Conservation (phyloP, 2,113 vertebrate genomes). For the Martes martes region DNA sequence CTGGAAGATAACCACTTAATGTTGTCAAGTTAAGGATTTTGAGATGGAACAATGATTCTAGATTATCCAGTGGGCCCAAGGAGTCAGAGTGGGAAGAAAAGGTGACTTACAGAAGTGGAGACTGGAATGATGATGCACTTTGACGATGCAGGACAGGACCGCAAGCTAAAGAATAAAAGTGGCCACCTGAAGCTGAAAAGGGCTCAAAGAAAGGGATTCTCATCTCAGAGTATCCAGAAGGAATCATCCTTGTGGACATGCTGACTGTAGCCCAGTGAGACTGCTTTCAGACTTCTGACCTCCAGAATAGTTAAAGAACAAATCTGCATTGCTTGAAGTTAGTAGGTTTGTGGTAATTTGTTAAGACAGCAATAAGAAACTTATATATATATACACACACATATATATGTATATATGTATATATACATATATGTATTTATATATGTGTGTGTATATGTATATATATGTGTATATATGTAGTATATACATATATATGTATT, state of each 20-base stretch:
- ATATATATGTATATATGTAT: too few species aligned
- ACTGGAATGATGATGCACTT: background rate
- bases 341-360: background rate
- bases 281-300: background rate
- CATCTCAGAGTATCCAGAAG: background rate
- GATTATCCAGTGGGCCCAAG: background rate
- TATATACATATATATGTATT: too few species aligned
- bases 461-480: too few species aligned
- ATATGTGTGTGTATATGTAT: background rate
- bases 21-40: background rate
- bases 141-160: background rate
- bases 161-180: background rate
- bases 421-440: too few species aligned
- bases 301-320: background rate
- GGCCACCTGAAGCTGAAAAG: background rate
- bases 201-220: background rate
- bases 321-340: background rate
- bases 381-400: background rate
- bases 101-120: background rate
- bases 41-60: background rate
- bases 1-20: background rate
- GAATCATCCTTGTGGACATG: background rate
- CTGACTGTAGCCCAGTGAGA: background rate
- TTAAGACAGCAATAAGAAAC: background rate
- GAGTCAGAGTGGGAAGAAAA: background rate